Evolutionary conservation across 1,140 invertebrate species (phyloP), one percentile per base, ranked within the genome.

Genomic region (Eupeodes corollae): DNA sequence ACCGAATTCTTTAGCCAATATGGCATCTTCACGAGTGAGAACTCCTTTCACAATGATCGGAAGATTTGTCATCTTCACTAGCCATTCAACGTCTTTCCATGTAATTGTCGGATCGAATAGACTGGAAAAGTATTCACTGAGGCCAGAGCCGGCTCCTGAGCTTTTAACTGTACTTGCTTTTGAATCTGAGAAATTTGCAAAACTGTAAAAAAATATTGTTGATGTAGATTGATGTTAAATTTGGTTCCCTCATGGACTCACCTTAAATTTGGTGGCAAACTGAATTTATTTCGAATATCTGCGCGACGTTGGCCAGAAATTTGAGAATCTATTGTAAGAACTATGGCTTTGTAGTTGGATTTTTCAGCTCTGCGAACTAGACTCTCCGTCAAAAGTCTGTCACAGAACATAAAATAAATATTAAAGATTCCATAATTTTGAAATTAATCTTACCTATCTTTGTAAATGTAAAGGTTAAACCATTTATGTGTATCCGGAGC

Each of bases 381-480:
- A 52, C 77, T 70, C 52, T 69, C 63, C n/a, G n/a, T 0, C 87
- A 89, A 1, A 90, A 63, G 31, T 80, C 68, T 47, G 87, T 73
- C n/a, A n/a, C n/a, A n/a, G n/a, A n/a, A 47, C 35, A 26, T 26
- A 8, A 26, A 26, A 26, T 5, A 26, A 26, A 26, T 26, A 26
- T 26, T 37, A 3, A 14, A 5, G 3, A n/a, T 5, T 26, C n/a
- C n/a, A n/a, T n/a, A n/a, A n/a, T n/a, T n/a, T n/a, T n/a, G n/a
- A n/a, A n/a, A n/a, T n/a, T n/a, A 8, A 26, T 26, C 8, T 26
- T 26, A 43, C 42, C 42, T 30, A 21, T 43, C 18, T 35, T 74
- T 81, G 58, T 87, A 90, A 53, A 94, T 80, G 55, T 92, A 93
- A 0, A 93, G 70, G 63, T 94, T 88, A 61, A 90, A 89, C 86